phyloP scores from a whole-genome alignment of 2,888 invertebrate species.

The Cynaeus angustus region DNA sequence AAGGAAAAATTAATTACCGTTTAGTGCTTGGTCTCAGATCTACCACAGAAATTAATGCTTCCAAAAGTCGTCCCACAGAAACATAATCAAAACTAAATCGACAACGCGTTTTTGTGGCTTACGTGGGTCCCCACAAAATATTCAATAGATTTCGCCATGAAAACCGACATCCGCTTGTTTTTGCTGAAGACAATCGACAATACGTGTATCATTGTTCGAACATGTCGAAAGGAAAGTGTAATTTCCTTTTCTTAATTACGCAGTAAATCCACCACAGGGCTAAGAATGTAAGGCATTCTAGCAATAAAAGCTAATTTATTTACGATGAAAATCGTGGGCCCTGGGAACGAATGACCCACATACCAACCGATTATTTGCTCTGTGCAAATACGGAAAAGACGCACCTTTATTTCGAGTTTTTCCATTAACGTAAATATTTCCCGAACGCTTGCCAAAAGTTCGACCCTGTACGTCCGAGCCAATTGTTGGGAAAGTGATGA shows the following conservation, averaged over 20 bases:
- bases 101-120: constrained; percentile 9
- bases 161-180: constrained; percentile 19
- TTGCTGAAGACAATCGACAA: constrained; percentile 11
- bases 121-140: not conserved
- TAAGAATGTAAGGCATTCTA: constrained; percentile 14
- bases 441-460: constrained; percentile 21
- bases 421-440: constrained; percentile 20
- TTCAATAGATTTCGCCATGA: constrained; percentile 15
- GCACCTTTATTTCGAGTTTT: constrained; percentile 28
- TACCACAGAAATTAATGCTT: not conserved
- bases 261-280: constrained; percentile 20
- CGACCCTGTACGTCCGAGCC: constrained; percentile 4
- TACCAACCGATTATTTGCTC: constrained; percentile 35
- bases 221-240: constrained; percentile 28
- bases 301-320: constrained; percentile 30
- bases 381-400: constrained; percentile 21
- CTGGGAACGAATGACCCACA: constrained; percentile 32
- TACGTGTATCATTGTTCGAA: constrained; percentile 23
- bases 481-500: constrained; percentile 24
- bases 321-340: constrained; percentile 25
- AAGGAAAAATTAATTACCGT: constrained; percentile 15
- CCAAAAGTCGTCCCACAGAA: not conserved
- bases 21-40: not conserved
- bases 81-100: constrained; percentile 19
- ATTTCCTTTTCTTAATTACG: constrained; percentile 28